Evolutionary conservation across 2,888 invertebrate genomes (phyloP).

Genomic region (Uropetala carovei): DNA sequence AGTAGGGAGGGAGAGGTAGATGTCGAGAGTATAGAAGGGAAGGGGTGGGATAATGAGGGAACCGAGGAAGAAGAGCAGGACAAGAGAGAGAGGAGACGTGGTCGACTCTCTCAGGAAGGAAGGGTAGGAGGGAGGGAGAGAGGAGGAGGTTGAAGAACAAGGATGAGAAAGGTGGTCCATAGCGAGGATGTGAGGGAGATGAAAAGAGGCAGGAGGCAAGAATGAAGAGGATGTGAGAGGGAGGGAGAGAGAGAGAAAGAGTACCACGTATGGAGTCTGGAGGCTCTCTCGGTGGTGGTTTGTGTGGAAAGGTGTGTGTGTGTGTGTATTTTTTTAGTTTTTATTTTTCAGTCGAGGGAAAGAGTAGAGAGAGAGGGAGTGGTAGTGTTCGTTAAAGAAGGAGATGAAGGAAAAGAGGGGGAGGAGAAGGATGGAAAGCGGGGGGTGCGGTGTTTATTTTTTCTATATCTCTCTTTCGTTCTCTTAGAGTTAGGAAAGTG

Average conservation of each 20-base stretch:
- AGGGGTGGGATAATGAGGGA: slow-evolving; percentile 56
- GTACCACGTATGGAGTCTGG: slow-evolving; percentile 22
- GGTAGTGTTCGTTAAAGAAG: slow-evolving; percentile 14
- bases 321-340: no score
- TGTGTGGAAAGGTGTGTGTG: not conserved
- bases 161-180: slow-evolving; percentile 22
- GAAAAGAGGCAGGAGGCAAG: slow-evolving; percentile 5
- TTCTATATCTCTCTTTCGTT: not conserved
- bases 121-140: not conserved
- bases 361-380: no score
- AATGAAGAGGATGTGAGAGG: slow-evolving; percentile 25
- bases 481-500: no score
- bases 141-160: slow-evolving; percentile 9
- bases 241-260: no score
- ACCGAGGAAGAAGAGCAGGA: no score
- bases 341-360: no score
- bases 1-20: no score
- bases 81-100: not conserved
- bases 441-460: slow-evolving; percentile 9
- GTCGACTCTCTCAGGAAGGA: slow-evolving; percentile 6
- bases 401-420: slow-evolving; percentile 6
- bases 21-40: no score
- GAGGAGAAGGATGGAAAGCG: no score
- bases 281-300: not conserved
- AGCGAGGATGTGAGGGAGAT: not conserved